phyloP scores from a whole-genome alignment of 53 echinoderm and acorn worm genomes.

The Echinarachnius parma region DNA sequence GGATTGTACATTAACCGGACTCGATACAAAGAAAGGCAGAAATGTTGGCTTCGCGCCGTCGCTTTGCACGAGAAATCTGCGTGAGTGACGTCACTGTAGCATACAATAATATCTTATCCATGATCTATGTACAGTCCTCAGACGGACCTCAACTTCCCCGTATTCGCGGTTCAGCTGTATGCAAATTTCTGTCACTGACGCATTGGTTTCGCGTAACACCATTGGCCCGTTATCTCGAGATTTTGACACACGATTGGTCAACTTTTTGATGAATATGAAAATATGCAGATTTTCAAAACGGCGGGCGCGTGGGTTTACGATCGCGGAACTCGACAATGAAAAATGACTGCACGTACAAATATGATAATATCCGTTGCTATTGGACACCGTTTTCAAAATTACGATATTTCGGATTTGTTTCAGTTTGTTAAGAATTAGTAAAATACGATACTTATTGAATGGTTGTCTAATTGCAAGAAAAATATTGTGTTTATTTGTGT shows the following conservation, averaged over 20 bases:
- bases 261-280: conserved; percentile 17
- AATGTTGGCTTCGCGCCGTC: no score
- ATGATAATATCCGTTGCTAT: conserved; percentile 37
- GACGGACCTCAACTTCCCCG: conserved; percentile 2
- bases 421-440: no score
- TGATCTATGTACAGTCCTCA: no score
- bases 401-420: no score
- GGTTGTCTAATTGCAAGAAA: no score
- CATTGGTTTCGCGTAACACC: conserved; percentile 11
- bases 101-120: no score
- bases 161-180: conserved; percentile 52
- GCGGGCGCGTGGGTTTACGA: conserved; percentile 51
- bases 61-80: no score
- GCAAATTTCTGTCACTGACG: conserved; percentile 34
- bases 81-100: no score
- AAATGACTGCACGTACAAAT: conserved; percentile 7
- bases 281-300: conserved; percentile 31
- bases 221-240: not conserved
- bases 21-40: no score
- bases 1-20: conserved; percentile 9
- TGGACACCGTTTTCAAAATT: no score
- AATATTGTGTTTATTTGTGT: no score
- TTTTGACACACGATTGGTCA: conserved; percentile 4
- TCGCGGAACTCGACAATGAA: conserved; percentile 5
- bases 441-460: no score